Evolutionary conservation across 2,797 vertebrate genomes (phyloP).

Genomic region (Manis pentadactyla): DNA sequence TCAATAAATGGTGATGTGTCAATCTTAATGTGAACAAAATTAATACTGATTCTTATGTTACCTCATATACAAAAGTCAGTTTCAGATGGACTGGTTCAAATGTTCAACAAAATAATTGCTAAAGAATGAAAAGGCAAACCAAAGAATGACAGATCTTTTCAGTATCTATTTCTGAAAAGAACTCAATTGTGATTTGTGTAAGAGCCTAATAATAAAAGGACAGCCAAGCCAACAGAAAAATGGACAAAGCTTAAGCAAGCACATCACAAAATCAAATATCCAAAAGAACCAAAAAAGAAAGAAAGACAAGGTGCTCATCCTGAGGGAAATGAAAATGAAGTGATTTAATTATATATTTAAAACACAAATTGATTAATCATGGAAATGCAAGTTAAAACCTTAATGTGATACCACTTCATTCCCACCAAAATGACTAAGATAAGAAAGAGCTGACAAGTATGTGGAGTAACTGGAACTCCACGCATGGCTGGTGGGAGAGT

Average conservation of each 20-base stretch:
- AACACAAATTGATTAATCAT: not conserved
- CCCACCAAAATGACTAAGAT: not conserved
- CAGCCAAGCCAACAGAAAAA: not conserved
- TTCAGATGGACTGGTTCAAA: not conserved
- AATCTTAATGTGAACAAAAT: not conserved
- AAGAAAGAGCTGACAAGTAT: not conserved
- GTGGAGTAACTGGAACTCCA: not conserved
- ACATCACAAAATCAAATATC: not conserved
- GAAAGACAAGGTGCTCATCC: not conserved
- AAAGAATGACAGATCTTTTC: not conserved
- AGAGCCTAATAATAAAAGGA: not conserved
- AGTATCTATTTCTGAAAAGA: not conserved
- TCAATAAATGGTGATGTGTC: not conserved
- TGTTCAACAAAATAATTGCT: not conserved
- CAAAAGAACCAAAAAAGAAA: not conserved
- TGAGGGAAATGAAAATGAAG: not conserved
- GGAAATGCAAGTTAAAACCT: not conserved
- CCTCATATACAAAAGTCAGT: not conserved
- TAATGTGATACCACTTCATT: not conserved
- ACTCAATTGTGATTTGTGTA: not conserved
- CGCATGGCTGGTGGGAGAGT: too few species aligned
- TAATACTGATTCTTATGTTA: not conserved
- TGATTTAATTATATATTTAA: not conserved
- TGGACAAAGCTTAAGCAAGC: not conserved
- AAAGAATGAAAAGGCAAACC: not conserved